Evolutionary conservation across 2,888 invertebrate genomes (phyloP).

Genomic region (Polydrusus pterygomalis): DNA sequence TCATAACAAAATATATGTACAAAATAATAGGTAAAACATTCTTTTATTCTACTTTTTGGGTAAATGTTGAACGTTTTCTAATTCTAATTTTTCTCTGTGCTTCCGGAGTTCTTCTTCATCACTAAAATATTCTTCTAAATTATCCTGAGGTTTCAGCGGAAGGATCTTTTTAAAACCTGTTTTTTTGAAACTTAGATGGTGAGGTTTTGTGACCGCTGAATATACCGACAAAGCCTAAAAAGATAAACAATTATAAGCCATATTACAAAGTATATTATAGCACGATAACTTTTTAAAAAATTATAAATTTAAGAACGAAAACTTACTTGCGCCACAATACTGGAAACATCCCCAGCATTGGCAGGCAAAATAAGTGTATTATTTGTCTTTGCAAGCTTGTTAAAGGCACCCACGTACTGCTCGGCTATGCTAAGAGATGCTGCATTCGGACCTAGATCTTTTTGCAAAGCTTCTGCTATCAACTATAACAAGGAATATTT

Average conservation of each 20-base stretch:
- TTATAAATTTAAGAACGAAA: background rate
- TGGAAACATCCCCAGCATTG: conserved; percentile 88
- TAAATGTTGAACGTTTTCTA: conserved; percentile 41
- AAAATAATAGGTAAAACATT: conserved; percentile 29
- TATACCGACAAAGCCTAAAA: conserved; percentile 79
- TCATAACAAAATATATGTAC: background rate
- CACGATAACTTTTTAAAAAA: background rate
- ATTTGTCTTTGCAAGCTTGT: conserved; percentile 92
- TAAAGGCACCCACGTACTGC: conserved; percentile 96
- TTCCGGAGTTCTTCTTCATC: conserved; percentile 69
- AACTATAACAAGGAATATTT: conserved; percentile 70
- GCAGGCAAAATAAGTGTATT: conserved; percentile 96
- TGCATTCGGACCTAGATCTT: conserved; percentile 85
- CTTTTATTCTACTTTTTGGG: conserved; percentile 44
- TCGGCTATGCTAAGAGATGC: conserved; percentile 95
- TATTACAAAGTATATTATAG: background rate
- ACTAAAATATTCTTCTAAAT: conserved; percentile 69
- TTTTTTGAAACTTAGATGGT: conserved; percentile 53
- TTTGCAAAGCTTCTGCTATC: conserved; percentile 80
- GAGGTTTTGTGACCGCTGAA: conserved; percentile 73
- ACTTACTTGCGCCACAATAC: conserved; percentile 85
- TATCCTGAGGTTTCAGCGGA: conserved; percentile 60
- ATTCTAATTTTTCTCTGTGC: conserved; percentile 57
- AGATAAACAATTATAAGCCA: conserved; percentile 41
- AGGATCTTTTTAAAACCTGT: conserved; percentile 52